phyloP scores from a whole-genome alignment of 2,888 invertebrate species.

The Galerucella pusilla region DNA sequence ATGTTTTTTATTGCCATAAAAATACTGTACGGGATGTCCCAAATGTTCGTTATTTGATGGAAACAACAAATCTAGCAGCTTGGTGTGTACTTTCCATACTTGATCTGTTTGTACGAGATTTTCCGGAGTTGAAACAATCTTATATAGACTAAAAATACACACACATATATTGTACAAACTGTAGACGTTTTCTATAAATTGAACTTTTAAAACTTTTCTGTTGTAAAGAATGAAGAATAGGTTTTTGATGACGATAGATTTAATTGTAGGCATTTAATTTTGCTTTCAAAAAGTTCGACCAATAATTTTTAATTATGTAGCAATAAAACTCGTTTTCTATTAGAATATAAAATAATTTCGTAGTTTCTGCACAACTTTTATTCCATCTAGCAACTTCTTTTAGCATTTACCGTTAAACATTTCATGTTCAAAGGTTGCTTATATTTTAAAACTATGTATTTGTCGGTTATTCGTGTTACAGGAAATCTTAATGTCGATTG shows the following conservation, averaged over 20 bases:
- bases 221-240: neutral
- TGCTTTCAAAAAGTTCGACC: neutral
- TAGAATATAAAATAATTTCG: neutral
- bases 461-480: neutral
- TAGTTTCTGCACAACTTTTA: conserved; percentile 6
- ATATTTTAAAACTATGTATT: neutral
- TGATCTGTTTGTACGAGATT: neutral
- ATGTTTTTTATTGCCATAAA: too few species aligned
- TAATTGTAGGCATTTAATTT: neutral
- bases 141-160: neutral
- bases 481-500: neutral
- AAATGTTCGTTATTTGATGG: too few species aligned
- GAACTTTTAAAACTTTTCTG: neutral
- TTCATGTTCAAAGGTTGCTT: neutral
- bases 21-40: too few species aligned
- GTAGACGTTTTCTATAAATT: neutral
- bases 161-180: neutral
- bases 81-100: neutral
- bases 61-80: too few species aligned
- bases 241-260: conserved; percentile 10
- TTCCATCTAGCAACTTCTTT: neutral
- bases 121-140: neutral
- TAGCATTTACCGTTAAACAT: neutral
- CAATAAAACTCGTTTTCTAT: conserved; percentile 1
- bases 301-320: conserved; percentile 15